Evolutionary conservation across 2,113 vertebrate genomes (phyloP), one percentile per base, ranked within the genome.

Genomic region (Oreochromis niloticus): DNA sequence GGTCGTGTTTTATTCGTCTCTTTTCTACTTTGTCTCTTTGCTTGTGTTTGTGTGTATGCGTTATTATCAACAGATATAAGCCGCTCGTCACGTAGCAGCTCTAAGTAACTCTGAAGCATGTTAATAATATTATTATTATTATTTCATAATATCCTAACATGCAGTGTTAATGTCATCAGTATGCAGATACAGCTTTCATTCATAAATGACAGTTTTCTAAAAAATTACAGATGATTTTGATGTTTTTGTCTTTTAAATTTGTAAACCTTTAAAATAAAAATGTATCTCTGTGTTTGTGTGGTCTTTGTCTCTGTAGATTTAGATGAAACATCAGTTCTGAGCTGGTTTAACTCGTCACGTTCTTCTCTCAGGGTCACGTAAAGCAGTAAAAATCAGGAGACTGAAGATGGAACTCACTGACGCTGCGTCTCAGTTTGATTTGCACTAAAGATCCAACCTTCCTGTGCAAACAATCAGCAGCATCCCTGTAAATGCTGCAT

Each of bases 281-380:
- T n/a, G 19, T n/a, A 13, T 41, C 63, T 39, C 1, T 1, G 0
- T 39, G 63, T 68, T 41, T 14, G 11, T 68, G 63, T 7, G 2
- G 16, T 68, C 63, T 66, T n/a, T 63, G 4, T 63, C 59, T 63
- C 34, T 68, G 6, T 41, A 41, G 11, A 22, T 66, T 68, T 39
- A 68, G 19, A n/a, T 68, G 34, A 68, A 68, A 68, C 63, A 2
- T 68, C 2, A 36, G 6, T 63, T 63, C 59, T 63, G 30, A 22
- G 2, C 48, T 8, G 8, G n/a, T 27, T 46, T 16, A 0, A 27
- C n/a, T 16, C 36, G 0, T 11, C n/a, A 7, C 3, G 0, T 13
- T 68, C 14, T 71, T 2, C 39, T 43, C 63, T 68, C 41, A 2
- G 3, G 0, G 19, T 2, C 13, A 6, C 4, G 2, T 6, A 27